Base-by-base conservation (phyloP, 2,888 invertebrate genomes). In the Timema cristinae region DNA sequence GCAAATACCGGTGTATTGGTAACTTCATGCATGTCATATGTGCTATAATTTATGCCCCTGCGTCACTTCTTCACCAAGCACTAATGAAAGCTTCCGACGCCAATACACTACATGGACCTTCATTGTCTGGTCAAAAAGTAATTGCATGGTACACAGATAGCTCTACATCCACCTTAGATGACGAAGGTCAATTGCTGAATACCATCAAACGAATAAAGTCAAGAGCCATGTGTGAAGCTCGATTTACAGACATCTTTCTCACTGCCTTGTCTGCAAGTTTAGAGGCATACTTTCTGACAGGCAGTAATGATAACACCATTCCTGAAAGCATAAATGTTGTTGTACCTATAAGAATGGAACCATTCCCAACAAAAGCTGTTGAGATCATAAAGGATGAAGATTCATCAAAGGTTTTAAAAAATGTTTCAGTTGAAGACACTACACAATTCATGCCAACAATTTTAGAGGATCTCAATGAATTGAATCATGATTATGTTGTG, bases 191-290 rank as follows among this genome's bases (percentile, higher is more conserved):
- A 73, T 77, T 85, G 48, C 77, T 84, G 16, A 70, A 75, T 59
- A 81, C 79, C 77, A 80, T 82, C 66, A 83, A 82, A 78, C 80
- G 80, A 71, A 81, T 82, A 61, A 83, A 83, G 76, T 16, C 63
- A 9, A 8, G 63, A 32, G 76, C 78, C 13, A 78, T 77, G 4
- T 76, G 78, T 7, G 80, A 81, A 8, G 78, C 81, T 0, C 82
- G 80, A 71, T 86, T 86, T 76, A 81, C 83, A 0, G 86, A 86
- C 75, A 79, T 86, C 67, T 75, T 86, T 67, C 79, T 84, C 5
- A 81, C 84, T 47, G 84, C 85, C 32, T 76, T 87, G n/a, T 85
- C 86, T 1, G 80, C 80, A 51, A 84, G 84, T 72, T 78, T 86
- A 71, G 80, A 83, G 74, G 82, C 81, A 69, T 84, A 81, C 78